A percentile compares a stretch with the other conserved stretches of the same genome.
Evolutionary conservation across 2,888 invertebrate genomes (phyloP).

Genomic region (Platycheirus rosarum): DNA sequence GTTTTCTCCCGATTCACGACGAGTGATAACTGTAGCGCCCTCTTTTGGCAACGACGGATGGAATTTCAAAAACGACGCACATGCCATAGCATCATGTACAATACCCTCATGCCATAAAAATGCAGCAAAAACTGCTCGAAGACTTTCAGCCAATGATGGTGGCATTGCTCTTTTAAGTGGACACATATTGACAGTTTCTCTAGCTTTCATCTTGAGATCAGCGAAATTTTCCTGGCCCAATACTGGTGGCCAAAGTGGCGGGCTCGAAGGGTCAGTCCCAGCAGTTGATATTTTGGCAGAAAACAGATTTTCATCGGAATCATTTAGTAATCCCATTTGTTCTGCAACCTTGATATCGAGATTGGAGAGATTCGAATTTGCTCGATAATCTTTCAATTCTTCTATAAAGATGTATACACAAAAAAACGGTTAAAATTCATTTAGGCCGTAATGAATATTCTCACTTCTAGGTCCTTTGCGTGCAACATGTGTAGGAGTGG

Average conservation of each 20-base stretch:
- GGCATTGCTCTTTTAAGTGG: conserved; percentile 92
- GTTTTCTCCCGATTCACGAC: conserved; percentile 82
- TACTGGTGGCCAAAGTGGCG: conserved; percentile 76
- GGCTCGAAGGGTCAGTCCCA: conserved; percentile 78
- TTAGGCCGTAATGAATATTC: background rate
- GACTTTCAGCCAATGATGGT: conserved; percentile 94
- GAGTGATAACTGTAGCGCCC: conserved; percentile 89
- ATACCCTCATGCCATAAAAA: conserved; percentile 98
- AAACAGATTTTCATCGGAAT: conserved; percentile 75
- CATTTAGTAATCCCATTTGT: conserved; percentile 79
- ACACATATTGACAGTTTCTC: conserved; percentile 76
- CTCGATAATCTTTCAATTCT: conserved; percentile 43
- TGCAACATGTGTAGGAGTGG: conserved; percentile 61
- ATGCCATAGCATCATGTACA: conserved; percentile 98
- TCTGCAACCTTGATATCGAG: conserved; percentile 78
- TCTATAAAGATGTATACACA: conserved; percentile 38
- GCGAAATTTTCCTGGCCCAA: conserved; percentile 43
- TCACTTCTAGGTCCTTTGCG: conserved; percentile 53
- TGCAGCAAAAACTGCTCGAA: conserved; percentile 97
- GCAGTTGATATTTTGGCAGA: conserved; percentile 72
- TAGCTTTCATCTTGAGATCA: conserved; percentile 48
- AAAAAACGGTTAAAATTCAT: background rate
- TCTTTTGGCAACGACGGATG: conserved; percentile 93
- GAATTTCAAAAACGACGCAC: conserved; percentile 97
- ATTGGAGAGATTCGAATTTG: conserved; percentile 68